Percentiles rank a stretch among this genome's conserved stretches.
These are phyloP conservation scores for Silurus glanis DNA, from an alignment of 2,113 vertebrate genomes.

Conservation along the genomic window DNA sequence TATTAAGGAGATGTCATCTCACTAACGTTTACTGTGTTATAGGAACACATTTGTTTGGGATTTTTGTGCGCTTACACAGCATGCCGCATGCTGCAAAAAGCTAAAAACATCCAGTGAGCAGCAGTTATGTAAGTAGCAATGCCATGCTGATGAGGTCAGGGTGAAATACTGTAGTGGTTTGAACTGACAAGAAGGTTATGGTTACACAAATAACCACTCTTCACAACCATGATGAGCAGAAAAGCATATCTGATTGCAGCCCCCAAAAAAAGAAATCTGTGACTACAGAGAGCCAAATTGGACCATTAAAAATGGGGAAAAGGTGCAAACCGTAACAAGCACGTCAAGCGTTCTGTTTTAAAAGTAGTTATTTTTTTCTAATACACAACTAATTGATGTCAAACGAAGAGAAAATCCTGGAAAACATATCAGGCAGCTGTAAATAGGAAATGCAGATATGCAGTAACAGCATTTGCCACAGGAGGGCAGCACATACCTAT, in stretches of 20 bases:
- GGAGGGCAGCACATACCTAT: background rate
- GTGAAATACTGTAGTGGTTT: background rate
- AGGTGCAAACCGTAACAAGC: background rate
- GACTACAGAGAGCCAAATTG: background rate
- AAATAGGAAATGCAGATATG: background rate
- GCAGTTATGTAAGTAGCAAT: background rate
- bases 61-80: too few species aligned
- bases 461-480: conserved; percentile 15
- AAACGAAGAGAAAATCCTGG: background rate
- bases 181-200: background rate
- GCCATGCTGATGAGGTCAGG: background rate
- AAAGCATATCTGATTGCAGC: background rate
- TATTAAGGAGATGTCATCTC: background rate
- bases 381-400: background rate
- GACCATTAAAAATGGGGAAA: background rate
- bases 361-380: background rate
- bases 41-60: too few species aligned
- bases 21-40: background rate
- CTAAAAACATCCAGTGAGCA: background rate
- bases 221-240: background rate
- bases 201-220: background rate
- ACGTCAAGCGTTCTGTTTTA: background rate
- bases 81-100: background rate
- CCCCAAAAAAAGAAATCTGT: background rate
- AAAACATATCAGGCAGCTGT: background rate